phyloP scores from a whole-genome alignment of 2,888 invertebrate species.

The Calameuta filiformis region DNA sequence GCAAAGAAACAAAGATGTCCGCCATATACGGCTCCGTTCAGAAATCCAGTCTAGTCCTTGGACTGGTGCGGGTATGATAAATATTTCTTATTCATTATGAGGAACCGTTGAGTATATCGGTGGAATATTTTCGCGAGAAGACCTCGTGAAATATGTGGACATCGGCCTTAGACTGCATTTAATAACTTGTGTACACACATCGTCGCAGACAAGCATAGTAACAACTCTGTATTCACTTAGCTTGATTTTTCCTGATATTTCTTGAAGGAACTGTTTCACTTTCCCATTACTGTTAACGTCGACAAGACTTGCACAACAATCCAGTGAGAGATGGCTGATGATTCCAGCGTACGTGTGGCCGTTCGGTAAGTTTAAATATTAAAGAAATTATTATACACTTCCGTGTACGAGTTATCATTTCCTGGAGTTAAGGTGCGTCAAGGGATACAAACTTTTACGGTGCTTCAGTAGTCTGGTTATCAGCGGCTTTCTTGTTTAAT shows the following conservation, averaged over 20 bases:
- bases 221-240: not conserved
- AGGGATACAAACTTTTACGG: slow-evolving; percentile 9
- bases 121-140: not conserved
- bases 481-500: not conserved
- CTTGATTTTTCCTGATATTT: not conserved
- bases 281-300: slow-evolving; percentile 21
- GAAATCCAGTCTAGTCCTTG: slow-evolving; percentile 22
- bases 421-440: slow-evolving; percentile 5
- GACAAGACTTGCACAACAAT: slow-evolving; percentile 23
- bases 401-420: not conserved
- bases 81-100: slow-evolving; percentile 9
- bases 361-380: slow-evolving; percentile 56
- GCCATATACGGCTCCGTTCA: slow-evolving; percentile 23
- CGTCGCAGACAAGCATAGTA: not conserved
- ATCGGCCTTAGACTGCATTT: not conserved
- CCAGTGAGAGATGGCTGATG: slow-evolving; percentile 58
- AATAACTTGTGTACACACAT: not conserved
- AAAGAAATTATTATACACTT: slow-evolving; percentile 1
- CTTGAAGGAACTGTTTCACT: not conserved
- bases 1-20: slow-evolving; percentile 35
- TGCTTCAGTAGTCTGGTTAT: not conserved
- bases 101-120: not conserved
- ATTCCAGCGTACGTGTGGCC: slow-evolving; percentile 63
- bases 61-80: slow-evolving; percentile 11
- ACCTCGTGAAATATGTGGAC: not conserved